These are phyloP conservation scores for Peromyscus californicus DNA, from an alignment of 2,113 vertebrate genomes.

Conservation along the genomic window DNA sequence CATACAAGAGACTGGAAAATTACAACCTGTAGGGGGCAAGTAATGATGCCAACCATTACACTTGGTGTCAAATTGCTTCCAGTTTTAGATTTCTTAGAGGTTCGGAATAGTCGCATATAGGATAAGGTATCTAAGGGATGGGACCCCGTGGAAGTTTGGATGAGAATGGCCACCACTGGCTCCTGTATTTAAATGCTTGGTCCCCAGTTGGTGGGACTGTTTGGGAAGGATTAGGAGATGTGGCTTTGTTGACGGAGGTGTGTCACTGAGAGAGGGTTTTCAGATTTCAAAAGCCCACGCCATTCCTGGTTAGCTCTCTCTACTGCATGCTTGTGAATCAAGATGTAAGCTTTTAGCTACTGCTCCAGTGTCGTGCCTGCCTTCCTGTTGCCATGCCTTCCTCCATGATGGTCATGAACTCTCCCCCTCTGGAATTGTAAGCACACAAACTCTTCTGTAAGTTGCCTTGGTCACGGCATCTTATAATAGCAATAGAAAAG, in stretches of 20 bases:
- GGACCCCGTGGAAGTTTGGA: neutral
- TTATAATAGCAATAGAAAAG: neutral
- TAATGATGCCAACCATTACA: no score
- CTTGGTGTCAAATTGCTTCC: no score
- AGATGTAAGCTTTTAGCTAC: neutral
- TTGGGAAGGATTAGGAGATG: neutral
- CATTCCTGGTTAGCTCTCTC: neutral
- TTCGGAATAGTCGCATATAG: neutral
- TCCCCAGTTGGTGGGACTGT: no score
- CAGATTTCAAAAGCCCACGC: neutral
- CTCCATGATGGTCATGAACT: no score
- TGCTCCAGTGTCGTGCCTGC: neutral
- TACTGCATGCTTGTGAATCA: neutral
- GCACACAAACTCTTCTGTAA: neutral
- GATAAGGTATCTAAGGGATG: neutral
- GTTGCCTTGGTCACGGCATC: neutral
- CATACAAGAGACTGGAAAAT: neutral
- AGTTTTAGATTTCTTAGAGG: neutral
- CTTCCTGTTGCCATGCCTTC: neutral
- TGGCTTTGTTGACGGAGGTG: neutral
- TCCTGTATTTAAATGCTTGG: neutral
- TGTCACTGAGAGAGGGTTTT: neutral
- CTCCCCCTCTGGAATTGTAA: neutral
- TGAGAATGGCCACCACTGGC: neutral
- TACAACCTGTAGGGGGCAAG: neutral